These are phyloP conservation scores for Pollimyrus isidori DNA, from an alignment of 2,113 vertebrate genomes.

Conservation along the genomic window DNA sequence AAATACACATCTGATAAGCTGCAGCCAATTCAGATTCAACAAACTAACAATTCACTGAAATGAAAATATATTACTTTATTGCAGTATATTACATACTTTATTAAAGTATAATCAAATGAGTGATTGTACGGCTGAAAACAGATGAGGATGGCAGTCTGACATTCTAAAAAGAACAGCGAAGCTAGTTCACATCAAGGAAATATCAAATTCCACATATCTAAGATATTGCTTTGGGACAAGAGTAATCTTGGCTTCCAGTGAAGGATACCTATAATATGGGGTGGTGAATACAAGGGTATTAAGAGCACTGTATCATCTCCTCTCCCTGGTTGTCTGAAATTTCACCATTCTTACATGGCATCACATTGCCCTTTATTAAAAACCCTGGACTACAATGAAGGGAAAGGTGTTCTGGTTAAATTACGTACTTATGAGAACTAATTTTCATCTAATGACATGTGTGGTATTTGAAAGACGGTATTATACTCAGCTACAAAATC, in stretches of 20 bases:
- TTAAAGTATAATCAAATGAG: not conserved
- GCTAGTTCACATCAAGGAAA: not conserved
- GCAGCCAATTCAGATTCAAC: not conserved
- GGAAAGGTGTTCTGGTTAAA: not conserved
- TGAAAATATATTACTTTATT: not conserved
- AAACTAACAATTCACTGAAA: not conserved
- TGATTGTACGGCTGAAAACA: not conserved
- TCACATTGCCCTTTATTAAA: not conserved
- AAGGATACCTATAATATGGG: not conserved
- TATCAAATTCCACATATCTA: not conserved
- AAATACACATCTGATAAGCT: not conserved
- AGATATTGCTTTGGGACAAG: constrained; percentile 1
- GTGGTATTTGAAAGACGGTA: not conserved
- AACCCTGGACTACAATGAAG: not conserved
- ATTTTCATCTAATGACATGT: not conserved
- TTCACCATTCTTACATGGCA: not conserved
- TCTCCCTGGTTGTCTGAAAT: not conserved
- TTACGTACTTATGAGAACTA: not conserved
- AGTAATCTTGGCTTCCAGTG: not conserved
- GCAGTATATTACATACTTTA: not conserved
- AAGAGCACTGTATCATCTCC: not conserved
- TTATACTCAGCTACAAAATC: not conserved
- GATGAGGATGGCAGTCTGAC: not conserved
- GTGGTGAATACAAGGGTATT: not conserved
- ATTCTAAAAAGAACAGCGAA: not conserved